Conservation (phyloP, 2,797 vertebrate genomes). For the Poliocrania exsul region DNA sequence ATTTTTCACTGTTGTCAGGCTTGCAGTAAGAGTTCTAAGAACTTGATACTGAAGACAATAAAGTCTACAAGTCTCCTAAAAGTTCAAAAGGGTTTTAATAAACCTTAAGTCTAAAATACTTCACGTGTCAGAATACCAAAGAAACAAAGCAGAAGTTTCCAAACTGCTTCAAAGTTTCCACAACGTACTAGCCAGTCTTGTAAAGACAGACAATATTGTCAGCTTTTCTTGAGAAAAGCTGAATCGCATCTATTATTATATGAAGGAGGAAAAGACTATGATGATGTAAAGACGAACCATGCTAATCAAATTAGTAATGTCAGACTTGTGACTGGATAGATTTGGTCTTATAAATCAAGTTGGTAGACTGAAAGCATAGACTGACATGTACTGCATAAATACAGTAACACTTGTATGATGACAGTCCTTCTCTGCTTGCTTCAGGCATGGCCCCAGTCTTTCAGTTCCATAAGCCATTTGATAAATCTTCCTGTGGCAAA, state of each 20-base stretch:
- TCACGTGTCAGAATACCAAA: neutral
- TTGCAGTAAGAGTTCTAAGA: neutral
- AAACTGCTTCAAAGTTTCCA: neutral
- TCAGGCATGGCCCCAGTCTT: neutral
- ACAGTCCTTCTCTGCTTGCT: neutral
- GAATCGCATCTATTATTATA: neutral
- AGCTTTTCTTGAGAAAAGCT: neutral
- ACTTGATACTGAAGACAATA: neutral
- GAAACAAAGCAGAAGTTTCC: neutral
- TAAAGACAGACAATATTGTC: neutral
- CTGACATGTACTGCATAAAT: neutral
- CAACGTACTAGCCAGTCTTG: neutral
- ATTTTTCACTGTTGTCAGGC: neutral
- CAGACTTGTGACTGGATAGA: neutral
- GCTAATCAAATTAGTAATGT: neutral
- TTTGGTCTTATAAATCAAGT: neutral
- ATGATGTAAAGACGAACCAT: neutral
- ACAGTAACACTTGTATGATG: neutral
- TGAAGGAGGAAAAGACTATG: neutral
- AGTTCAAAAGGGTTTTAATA: neutral
- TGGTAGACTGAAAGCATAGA: neutral
- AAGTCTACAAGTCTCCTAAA: neutral
- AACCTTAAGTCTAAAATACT: neutral
- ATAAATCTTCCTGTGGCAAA: neutral
- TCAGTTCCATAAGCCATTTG: neutral